Base-by-base conservation (phyloP, 1,140 invertebrate genomes). In the Leptoteleia sp. region DNA sequence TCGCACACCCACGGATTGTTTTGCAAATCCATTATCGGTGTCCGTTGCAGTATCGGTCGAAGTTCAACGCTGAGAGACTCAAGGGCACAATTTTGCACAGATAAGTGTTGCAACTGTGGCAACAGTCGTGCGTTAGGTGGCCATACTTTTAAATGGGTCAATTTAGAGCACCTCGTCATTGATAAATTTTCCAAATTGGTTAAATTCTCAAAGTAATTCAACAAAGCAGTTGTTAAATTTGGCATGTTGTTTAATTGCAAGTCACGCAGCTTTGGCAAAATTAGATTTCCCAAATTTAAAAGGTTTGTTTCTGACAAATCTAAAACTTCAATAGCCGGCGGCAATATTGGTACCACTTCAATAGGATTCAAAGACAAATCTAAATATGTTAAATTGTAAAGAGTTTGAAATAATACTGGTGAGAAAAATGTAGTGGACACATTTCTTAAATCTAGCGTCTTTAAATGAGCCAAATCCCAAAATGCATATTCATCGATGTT, bases 1-100 rank as follows among this genome's bases (percentile, higher is more conserved):
- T 90, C 86, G 50, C 90, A 91, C 0, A 65, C 68, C 90, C 89
- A 91, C 0, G 88, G 89, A 76, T 91, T 91, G 7, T 84, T 80
- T 22, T 86, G 84, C 2, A 91, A 55, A 55, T 88, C 85, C 1
- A 90, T 48, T 3, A 84, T 50, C 0, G 83, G 19, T 3, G 81
- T 83, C 50, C 81, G 85, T 67, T 87, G 76, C 55, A 89, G 73
- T 73, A 89, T 84, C 43, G 82, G 65, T 40, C 52, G 64, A 6
- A 89, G 79, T 27, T 86, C 83, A 7, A 40, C 35, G 6, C 54
- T 73, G 3, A 89, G 37, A 0, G 82, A 82, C 31, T 83, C 81
- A 0, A 89, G 35, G 0, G 65, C 73, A 42, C 87, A 84, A 19
- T 82, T 70, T 27, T 82, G 79, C 8, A 90, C 38, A 1, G 81